A percentile compares a stretch with the other conserved stretches of the same genome.
phyloP scores from a whole-genome alignment of 2,888 invertebrate genomes.

The Archips xylosteana region DNA sequence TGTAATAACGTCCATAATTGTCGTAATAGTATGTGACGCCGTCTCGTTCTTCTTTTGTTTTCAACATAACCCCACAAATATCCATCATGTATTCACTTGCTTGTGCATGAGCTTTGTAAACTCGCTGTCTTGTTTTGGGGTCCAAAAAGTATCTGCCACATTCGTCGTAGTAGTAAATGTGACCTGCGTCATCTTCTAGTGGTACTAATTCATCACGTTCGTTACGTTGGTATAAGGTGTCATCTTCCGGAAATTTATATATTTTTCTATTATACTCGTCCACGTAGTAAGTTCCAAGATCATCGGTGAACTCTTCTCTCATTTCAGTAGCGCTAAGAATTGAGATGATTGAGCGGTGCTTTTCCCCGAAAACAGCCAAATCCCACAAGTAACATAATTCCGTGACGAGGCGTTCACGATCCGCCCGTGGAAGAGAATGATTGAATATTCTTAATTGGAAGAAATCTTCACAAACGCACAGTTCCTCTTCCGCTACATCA shows the following conservation, averaged over 20 bases:
- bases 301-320: conserved; percentile 74
- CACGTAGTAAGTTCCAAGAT: conserved; percentile 70
- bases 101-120: conserved; percentile 72
- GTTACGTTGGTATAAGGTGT: conserved; percentile 69
- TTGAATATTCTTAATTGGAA: conserved; percentile 75
- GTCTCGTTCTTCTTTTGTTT: conserved; percentile 71
- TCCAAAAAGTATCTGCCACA: conserved; percentile 78
- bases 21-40: conserved; percentile 74
- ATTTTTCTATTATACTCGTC: conserved; percentile 76
- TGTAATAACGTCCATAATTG: conserved; percentile 75
- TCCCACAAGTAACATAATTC: conserved; percentile 76
- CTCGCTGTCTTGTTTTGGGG: conserved; percentile 63
- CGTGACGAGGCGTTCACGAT: conserved; percentile 72
- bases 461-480: conserved; percentile 72
- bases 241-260: conserved; percentile 67
- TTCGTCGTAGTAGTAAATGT: conserved; percentile 76
- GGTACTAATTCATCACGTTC: conserved; percentile 71
- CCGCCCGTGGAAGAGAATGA: conserved; percentile 64
- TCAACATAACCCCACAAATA: conserved; percentile 68
- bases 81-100: conserved; percentile 80
- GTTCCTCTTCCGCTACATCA: conserved; percentile 55
- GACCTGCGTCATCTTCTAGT: conserved; percentile 66
- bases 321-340: conserved; percentile 72
- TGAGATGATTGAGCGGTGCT: conserved; percentile 72
- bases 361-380: conserved; percentile 68